Base-by-base conservation (phyloP, 2,888 invertebrate genomes). In the Petrolisthes cinctipes region DNA sequence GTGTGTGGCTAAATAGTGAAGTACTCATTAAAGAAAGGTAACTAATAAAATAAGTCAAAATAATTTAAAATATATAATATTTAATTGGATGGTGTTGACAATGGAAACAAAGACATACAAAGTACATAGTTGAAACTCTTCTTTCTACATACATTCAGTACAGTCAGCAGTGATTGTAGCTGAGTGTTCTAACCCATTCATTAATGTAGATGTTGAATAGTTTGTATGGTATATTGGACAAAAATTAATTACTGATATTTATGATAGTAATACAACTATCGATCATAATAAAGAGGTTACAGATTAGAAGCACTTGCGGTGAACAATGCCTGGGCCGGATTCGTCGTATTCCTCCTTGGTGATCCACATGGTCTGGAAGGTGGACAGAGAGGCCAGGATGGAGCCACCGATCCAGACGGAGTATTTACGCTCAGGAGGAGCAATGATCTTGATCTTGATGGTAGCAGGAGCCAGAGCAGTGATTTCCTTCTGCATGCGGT, bases 401-500 rank as follows among this genome's bases (percentile, higher is more conserved):
- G 92, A 91, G 11, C 92, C 92, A 53, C 92, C 92, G 82, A 92
- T 91, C 92, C 92, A 92, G 20, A 92, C 92, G 56, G 92, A 92
- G 90, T 92, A 92, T 90, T 92, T 91, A 51, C 92, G 88, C 89
- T 92, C 92, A 82, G 92, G 91, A 54, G 92, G 91, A 86, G 92
- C 92, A 84, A 91, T 91, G 79, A 92, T 91, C 89, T 91, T 92
- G 84, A 92, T 92, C 88, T 91, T 92, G 91, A 91, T 92, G 37
- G 91, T 91, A 66, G 91, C 90, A 54, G 92, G 92, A 73, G 92
- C 92, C 73, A 92, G 90, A 20, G 91, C 84, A 68, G 91, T 91
- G 57, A 92, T 90, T 90, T 90, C 90, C 84, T 90, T 89, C 88
- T 90, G 90, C 89, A 90, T 88, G n/a, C 90, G 87, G 84, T 90